These are phyloP conservation scores for Melieria crassipennis DNA, from an alignment of 2,888 invertebrate genomes.

Conservation along the genomic window DNA sequence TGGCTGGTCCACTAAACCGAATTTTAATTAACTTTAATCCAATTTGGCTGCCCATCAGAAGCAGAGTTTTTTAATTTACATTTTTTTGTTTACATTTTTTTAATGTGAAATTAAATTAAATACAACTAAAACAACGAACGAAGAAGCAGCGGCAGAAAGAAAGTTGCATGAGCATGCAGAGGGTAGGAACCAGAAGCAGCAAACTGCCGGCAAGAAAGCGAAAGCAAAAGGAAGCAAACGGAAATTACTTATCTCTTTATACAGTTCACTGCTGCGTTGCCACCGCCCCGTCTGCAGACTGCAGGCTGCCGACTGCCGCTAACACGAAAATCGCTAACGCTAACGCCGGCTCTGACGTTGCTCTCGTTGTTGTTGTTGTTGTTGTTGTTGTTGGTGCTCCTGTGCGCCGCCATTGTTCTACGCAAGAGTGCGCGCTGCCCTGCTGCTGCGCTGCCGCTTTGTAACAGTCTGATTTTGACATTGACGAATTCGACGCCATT, in stretches of 20 bases:
- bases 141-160: neutral
- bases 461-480: slow-evolving; percentile 68
- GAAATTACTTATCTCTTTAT: slow-evolving; percentile 40
- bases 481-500: slow-evolving; percentile 66
- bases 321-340: neutral
- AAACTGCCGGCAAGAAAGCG: neutral
- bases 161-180: neutral
- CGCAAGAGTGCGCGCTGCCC: slow-evolving; percentile 37
- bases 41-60: slow-evolving; percentile 3
- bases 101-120: too few species aligned
- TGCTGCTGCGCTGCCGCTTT: slow-evolving; percentile 53
- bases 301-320: neutral
- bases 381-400: slow-evolving; percentile 17
- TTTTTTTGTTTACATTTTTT: too few species aligned
- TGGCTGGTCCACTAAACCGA: neutral
- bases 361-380: neutral
- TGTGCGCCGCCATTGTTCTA: slow-evolving; percentile 36
- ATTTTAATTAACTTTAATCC: slow-evolving; percentile 27
- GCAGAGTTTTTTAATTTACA: too few species aligned
- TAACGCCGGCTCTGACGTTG: slow-evolving; percentile 2
- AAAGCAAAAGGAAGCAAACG: slow-evolving; percentile 23
- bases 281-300: neutral
- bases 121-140: neutral
- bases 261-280: slow-evolving; percentile 19
- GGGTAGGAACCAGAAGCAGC: neutral